phyloP scores from a whole-genome alignment of 1,140 invertebrate species.

The Plectrocnemia conspersa region DNA sequence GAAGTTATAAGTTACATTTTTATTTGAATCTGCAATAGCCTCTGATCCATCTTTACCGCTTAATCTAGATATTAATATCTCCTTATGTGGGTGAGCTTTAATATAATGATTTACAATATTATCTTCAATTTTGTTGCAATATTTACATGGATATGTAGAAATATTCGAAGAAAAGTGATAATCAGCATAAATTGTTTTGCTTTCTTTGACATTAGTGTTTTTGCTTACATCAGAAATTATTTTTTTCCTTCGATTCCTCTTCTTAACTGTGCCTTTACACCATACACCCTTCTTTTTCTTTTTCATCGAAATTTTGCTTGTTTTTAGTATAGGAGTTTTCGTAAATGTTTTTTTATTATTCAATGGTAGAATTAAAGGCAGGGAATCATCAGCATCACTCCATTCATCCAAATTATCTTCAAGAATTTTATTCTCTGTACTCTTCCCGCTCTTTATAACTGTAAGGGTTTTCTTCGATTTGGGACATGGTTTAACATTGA shows the following conservation, averaged over 20 bases:
- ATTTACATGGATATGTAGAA: constrained; percentile 47
- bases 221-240: not conserved
- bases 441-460: not conserved
- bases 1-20: not conserved
- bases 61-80: constrained; percentile 61
- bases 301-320: constrained; percentile 3
- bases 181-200: not conserved
- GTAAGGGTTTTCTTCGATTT: constrained; percentile 40
- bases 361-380: not conserved
- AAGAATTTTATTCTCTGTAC: constrained; percentile 5
- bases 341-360: not conserved
- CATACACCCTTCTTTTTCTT: constrained; percentile 18
- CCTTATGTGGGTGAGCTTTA: constrained; percentile 55
- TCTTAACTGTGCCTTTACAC: constrained; percentile 15
- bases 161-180: constrained; percentile 45
- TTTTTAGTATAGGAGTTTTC: not conserved
- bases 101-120: constrained; percentile 65
- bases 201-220: not conserved
- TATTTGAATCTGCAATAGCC: constrained; percentile 38
- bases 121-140: constrained; percentile 53
- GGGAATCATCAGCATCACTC: not conserved
- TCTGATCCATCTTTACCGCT: constrained; percentile 46
- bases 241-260: not conserved
- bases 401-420: constrained; percentile 12
- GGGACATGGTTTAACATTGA: constrained; percentile 38